phyloP scores from a whole-genome alignment of 2,888 invertebrate genomes.

The Synanthedon formicaeformis region DNA sequence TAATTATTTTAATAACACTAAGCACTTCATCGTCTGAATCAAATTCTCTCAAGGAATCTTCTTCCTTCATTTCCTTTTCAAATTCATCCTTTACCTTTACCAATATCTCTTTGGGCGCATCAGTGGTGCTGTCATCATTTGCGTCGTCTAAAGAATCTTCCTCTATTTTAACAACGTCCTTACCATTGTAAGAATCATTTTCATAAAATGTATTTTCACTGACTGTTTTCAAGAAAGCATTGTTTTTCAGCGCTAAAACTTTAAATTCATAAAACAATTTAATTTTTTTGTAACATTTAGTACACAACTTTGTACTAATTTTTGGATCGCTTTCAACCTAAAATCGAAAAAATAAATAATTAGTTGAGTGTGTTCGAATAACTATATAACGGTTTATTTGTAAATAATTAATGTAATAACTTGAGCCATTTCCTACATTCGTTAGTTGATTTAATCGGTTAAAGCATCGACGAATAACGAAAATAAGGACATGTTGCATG shows the following conservation, averaged over 20 bases:
- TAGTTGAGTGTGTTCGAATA: too few relatives aligned
- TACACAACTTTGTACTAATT: conserved; percentile 36
- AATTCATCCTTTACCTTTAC: conserved; percentile 17
- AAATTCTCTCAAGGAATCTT: conserved; percentile 10
- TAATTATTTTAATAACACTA: conserved; percentile 30
- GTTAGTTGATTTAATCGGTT: too few relatives aligned
- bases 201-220: background rate
- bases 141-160: conserved; percentile 8
- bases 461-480: too few relatives aligned
- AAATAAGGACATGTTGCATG: too few relatives aligned
- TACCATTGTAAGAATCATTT: conserved; percentile 1
- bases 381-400: too few relatives aligned
- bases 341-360: conserved; percentile 9
- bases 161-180: conserved; percentile 14
- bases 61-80: conserved; percentile 6
- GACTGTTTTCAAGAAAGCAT: conserved; percentile 26
- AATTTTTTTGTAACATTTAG: conserved; percentile 39
- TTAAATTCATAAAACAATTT: conserved; percentile 43
- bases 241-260: conserved; percentile 33
- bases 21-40: conserved; percentile 46
- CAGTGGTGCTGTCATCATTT: conserved; percentile 7
- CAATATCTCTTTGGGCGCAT: conserved; percentile 7
- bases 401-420: too few relatives aligned
- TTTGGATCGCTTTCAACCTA: conserved; percentile 30
- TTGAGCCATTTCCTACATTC: too few relatives aligned